A percentile compares a stretch with the other conserved stretches of the same genome.
phyloP scores from a whole-genome alignment of 2,113 vertebrate genomes.

The Bufo bufo region DNA sequence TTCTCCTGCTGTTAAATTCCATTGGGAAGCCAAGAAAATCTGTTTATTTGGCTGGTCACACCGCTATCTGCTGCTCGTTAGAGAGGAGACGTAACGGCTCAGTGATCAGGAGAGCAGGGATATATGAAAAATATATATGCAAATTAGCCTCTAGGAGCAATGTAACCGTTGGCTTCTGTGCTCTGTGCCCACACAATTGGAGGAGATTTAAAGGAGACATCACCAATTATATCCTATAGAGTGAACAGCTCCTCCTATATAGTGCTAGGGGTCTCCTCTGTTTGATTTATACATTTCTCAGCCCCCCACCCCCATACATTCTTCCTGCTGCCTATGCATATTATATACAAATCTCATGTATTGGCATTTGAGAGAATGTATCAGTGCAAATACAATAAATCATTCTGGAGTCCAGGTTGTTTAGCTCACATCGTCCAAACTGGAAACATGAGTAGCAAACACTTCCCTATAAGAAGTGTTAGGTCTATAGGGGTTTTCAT shows the following conservation, averaged over 20 bases:
- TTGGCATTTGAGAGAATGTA: background rate
- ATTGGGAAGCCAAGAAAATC: conserved; percentile 16
- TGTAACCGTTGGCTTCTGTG: background rate
- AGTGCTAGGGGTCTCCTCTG: background rate
- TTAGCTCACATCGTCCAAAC: background rate
- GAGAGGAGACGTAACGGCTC: background rate
- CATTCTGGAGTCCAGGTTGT: background rate
- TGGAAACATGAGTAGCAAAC: background rate
- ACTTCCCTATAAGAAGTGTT: background rate
- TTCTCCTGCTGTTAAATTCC: conserved; percentile 16
- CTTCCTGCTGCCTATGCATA: background rate
- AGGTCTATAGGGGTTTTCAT: background rate
- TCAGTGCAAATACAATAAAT: background rate
- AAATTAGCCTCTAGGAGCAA: too few species aligned
- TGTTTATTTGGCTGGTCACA: conserved; percentile 1
- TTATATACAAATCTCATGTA: background rate
- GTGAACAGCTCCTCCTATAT: background rate
- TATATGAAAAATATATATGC: background rate
- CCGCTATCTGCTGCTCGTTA: background rate
- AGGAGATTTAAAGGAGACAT: background rate
- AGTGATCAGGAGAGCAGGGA: background rate
- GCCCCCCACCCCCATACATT: background rate
- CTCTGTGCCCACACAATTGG: background rate
- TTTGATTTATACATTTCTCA: background rate
- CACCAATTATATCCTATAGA: background rate